A percentile compares a stretch with the other conserved stretches of the same genome.
Conservation (phyloP, 2,888 invertebrate genomes). For the Myopa testacea region DNA sequence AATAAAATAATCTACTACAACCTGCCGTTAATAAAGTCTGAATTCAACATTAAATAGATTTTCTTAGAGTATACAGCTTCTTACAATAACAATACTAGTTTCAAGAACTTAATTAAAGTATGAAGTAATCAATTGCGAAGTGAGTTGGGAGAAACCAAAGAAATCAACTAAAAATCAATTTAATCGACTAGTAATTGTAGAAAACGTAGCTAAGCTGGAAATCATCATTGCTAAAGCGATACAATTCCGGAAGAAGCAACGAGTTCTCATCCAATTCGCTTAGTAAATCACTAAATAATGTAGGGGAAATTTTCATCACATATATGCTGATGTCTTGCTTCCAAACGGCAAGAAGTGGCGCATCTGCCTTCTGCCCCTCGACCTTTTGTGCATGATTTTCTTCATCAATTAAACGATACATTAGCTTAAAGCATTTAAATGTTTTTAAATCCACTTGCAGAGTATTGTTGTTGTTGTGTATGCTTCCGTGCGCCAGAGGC, state of each 20-base stretch:
- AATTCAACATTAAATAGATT: no score
- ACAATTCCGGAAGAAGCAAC: slow-evolving; percentile 56
- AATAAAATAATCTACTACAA: no score
- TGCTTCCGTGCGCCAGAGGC: slow-evolving; percentile 42
- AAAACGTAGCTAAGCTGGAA: slow-evolving; percentile 62
- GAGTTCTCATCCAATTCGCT: slow-evolving; percentile 55
- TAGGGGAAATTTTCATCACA: slow-evolving; percentile 57
- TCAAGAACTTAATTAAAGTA: no score
- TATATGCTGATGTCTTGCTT: slow-evolving; percentile 56
- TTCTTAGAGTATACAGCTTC: no score
- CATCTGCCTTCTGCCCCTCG: neutral
- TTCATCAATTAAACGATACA: slow-evolving; percentile 49
- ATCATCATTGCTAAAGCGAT: slow-evolving; percentile 55
- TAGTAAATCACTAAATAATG: slow-evolving; percentile 54
- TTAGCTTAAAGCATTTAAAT: slow-evolving; percentile 49
- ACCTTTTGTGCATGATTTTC: slow-evolving; percentile 22
- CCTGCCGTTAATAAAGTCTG: no score
- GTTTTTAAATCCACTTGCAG: slow-evolving; percentile 44
- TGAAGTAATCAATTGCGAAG: no score
- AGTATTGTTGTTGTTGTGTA: slow-evolving; percentile 48
- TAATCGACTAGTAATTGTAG: slow-evolving; percentile 46
- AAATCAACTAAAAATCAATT: no score
- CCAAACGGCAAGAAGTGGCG: slow-evolving; percentile 48
- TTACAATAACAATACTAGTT: no score
- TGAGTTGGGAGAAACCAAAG: no score